Evolutionary conservation across 2,888 invertebrate species (phyloP), one percentile per base, ranked within the genome.

Genomic region (Pachliopta kotzebuea): DNA sequence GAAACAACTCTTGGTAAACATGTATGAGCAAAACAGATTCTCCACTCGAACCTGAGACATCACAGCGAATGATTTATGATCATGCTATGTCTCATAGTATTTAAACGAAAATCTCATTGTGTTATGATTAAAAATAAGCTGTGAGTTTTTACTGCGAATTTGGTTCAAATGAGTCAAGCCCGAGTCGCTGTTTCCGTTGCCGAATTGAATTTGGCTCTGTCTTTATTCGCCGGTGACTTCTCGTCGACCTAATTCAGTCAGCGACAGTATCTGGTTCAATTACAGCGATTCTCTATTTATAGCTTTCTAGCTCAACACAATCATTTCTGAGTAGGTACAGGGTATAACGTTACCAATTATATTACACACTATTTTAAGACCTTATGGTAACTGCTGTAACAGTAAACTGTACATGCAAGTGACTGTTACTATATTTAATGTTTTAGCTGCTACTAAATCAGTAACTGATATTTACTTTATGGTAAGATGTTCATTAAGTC

Each of bases 121-220:
- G 70, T 61, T 70, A 62, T 68, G 63, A 56, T 50, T 55, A 54
- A 61, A 62, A 61, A 61, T 54, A 59, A 26, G 7, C 56, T 14
- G 61, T 63, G 66, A 62, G 66, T 71, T 72, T 79, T 78, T 72
- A 72, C 67, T 68, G 71, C 66, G 70, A 78, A 80, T 76, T 75
- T 76, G 76, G 79, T 82, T 77, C 80, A 76, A 69, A 74, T 76
- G 78, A 77, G 74, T 74, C 74, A 72, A 69, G 72, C 61, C 61
- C 68, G 67, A 69, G 68, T 69, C 68, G 71, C 65, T 64, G n/a
- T 37, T 59, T 55, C 37, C 37, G 60, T 49, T 60, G 50, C 62
- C 56, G 66, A 59, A 67, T 67, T 72, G 68, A 70, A 72, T 73
- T 74, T 72, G 73, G 69, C 58, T 37, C 64, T 60, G 68, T 69